Evolutionary conservation across 2,888 invertebrate genomes (phyloP), one percentile per base, ranked within the genome.

Genomic region (Lottia gigantea): DNA sequence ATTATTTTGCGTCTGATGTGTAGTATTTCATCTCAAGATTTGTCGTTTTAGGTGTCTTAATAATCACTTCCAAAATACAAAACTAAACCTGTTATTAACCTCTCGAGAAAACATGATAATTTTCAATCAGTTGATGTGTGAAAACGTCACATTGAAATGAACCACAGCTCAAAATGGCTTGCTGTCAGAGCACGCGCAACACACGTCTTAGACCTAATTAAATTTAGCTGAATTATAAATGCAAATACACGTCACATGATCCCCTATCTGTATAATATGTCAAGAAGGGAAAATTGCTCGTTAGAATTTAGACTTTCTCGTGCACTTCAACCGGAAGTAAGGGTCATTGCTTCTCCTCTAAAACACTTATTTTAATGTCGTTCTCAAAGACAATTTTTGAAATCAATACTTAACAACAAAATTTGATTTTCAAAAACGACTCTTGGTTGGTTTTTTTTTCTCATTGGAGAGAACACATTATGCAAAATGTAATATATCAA

Each of bases 101-200:
- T 55, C 55, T 55, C 55, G 55, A 55, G 55, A 55, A 55, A 55
- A 55, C 55, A 55, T 23, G 55, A 55, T 55, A 55, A 55, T 55
- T 55, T 55, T 19, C 55, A 55, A 55, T 55, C 55, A 55, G 55
- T 55, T 55, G 55, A 55, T 55, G 55, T 55, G 55, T 55, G 55
- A 55, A 55, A 55, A 55, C 55, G 55, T 55, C 55, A 55, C 55
- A 55, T 55, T 55, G 55, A 55, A 19, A 14, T 3, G 55, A 55
- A 55, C 55, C 55, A 55, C 23, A 55, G 55, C 55, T 23, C 12
- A 55, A 55, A 55, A 55, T 55, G 55, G 19, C 19, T 55, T 12
- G 55, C 23, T 55, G 55, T 19, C 55, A 23, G 19, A 12, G 55
- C 55, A 55, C 55, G 55, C 55, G 55, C 55, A 55, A 14, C 55